Percentiles rank a stretch among this genome's conserved stretches.
phyloP scores from a whole-genome alignment of 2,888 invertebrate genomes.

The Noctua pronuba region DNA sequence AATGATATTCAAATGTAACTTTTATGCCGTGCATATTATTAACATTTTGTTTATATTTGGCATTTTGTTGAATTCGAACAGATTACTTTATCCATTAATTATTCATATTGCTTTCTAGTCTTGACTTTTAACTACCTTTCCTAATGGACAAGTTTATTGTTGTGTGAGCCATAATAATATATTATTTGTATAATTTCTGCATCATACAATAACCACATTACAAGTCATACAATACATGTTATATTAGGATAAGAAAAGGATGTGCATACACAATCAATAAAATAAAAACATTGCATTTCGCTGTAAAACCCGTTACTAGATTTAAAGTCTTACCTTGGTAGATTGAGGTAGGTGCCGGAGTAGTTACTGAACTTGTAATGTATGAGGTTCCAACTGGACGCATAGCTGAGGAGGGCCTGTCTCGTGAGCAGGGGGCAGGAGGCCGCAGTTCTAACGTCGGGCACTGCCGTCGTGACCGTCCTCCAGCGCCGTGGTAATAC shows the following conservation, averaged over 20 bases:
- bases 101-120: slow-evolving; percentile 20
- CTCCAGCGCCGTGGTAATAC: slow-evolving; percentile 95
- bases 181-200: not conserved
- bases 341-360: slow-evolving; percentile 96
- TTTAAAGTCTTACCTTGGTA: slow-evolving; percentile 92
- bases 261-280: slow-evolving; percentile 14
- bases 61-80: slow-evolving; percentile 3
- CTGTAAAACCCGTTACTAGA: not conserved
- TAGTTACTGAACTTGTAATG: slow-evolving; percentile 97
- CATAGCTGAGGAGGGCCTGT: slow-evolving; percentile 93
- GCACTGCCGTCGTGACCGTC: slow-evolving; percentile 92
- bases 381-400: slow-evolving; percentile 96
- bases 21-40: slow-evolving; percentile 25
- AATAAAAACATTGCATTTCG: not conserved
- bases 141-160: not conserved
- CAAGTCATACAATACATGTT: not conserved
- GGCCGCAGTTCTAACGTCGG: slow-evolving; percentile 89
- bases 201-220: not conserved
- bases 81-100: not conserved
- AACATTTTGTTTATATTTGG: slow-evolving; percentile 8
- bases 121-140: not conserved
- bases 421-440: slow-evolving; percentile 90
- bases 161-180: not conserved
- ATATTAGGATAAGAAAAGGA: slow-evolving; percentile 4
- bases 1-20: slow-evolving; percentile 25